These are phyloP conservation scores for Eulemur coronatus DNA, from an alignment of 2,797 vertebrate species.

Conservation along the genomic window DNA sequence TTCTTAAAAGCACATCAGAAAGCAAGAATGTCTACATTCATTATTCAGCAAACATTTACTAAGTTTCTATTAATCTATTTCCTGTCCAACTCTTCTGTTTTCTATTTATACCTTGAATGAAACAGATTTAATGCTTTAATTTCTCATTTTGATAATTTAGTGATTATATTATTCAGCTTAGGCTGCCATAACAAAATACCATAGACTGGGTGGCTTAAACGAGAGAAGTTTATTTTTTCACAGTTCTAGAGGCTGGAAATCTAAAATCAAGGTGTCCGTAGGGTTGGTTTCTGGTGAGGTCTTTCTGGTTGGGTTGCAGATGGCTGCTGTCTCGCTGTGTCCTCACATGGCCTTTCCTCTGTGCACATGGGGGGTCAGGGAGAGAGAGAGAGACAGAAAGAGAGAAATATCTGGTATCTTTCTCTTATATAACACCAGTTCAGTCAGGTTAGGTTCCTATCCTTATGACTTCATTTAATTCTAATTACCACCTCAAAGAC, in stretches of 20 bases:
- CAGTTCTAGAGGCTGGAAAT: neutral
- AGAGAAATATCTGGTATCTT: neutral
- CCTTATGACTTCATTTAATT: neutral
- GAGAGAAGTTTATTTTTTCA: neutral
- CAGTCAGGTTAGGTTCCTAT: neutral
- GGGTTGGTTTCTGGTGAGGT: neutral
- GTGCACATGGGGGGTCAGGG: neutral
- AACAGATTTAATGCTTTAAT: neutral
- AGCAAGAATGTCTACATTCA: neutral
- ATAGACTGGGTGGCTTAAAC: too few relatives aligned
- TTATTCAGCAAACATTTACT: neutral
- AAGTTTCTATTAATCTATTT: neutral
- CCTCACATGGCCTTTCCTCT: neutral
- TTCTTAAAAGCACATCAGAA: neutral
- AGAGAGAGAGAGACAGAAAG: too few relatives aligned
- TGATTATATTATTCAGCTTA: neutral
- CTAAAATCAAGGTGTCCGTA: neutral
- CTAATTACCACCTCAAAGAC: neutral
- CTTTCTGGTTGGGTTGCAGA: neutral
- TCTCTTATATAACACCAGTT: neutral
- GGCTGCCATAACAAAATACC: neutral
- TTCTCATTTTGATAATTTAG: neutral
- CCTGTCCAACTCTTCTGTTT: neutral
- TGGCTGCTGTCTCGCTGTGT: fast-evolving
- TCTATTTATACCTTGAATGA: neutral